Conservation (phyloP, 2,888 invertebrate species). For the Margaritifera margaritifera region DNA sequence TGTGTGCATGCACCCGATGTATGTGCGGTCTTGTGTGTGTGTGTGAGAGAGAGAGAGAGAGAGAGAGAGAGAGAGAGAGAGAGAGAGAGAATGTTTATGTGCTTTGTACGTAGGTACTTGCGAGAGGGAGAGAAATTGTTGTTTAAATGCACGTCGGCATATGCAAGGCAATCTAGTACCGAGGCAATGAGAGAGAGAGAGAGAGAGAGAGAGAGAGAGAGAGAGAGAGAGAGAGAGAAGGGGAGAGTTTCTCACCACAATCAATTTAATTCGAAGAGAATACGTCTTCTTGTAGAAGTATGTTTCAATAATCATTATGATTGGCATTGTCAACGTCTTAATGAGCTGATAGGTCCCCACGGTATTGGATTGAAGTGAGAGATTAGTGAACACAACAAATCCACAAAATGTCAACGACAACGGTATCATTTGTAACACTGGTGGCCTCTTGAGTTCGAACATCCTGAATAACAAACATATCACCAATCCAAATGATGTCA, state of each 20-base stretch:
- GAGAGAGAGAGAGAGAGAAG: constrained; percentile 23
- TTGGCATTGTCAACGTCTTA: constrained; percentile 77
- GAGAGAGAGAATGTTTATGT: no score
- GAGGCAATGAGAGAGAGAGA: no score
- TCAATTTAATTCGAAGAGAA: constrained; percentile 73
- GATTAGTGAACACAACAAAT: constrained; percentile 78
- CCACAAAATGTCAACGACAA: constrained; percentile 78
- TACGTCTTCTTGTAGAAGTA: constrained; percentile 75
- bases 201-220: no score
- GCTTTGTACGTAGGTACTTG: no score
- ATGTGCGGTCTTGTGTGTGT: no score
- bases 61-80: no score
- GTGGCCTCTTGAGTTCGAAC: constrained; percentile 75
- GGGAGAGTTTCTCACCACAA: constrained; percentile 69
- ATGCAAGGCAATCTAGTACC: no score
- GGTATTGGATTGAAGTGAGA: constrained; percentile 77
- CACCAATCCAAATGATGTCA: constrained; percentile 75
- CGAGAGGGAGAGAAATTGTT: no score
- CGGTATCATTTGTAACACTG: constrained; percentile 74
- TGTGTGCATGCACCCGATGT: no score
- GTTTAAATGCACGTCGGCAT: no score
- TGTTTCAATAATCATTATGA: constrained; percentile 76
- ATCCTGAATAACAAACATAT: constrained; percentile 74
- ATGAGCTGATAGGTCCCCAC: constrained; percentile 78
- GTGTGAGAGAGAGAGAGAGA: no score